A percentile compares a stretch with the other conserved stretches of the same genome.
These are phyloP conservation scores for Apis cerana DNA, from an alignment of 1,140 invertebrate genomes.

Conservation along the genomic window DNA sequence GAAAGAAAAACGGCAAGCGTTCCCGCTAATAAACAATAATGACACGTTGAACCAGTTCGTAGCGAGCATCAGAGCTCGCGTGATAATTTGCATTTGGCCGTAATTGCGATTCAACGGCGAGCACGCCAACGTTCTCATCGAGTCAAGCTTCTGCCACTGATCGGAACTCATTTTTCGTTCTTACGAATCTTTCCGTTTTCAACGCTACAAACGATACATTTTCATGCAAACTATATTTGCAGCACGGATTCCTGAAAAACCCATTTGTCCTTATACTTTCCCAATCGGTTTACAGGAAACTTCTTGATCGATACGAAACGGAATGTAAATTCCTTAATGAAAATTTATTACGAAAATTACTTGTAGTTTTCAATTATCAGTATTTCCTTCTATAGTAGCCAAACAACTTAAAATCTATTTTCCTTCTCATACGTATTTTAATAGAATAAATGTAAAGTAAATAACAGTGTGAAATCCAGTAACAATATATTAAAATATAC, in stretches of 20 bases:
- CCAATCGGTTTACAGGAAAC: not conserved
- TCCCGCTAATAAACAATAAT: conserved; percentile 52
- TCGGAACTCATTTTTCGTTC: conserved; percentile 26
- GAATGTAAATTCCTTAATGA: not conserved
- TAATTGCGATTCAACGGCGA: conserved; percentile 34
- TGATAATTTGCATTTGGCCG: conserved; percentile 40
- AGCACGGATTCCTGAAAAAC: not conserved
- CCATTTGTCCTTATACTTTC: conserved; percentile 4
- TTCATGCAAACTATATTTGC: not conserved
- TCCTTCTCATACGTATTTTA: too few relatives aligned
- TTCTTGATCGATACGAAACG: too few relatives aligned
- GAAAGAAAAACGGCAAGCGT: conserved; percentile 30
- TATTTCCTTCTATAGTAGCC: too few relatives aligned
- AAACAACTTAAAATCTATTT: too few relatives aligned
- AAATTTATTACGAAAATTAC: not conserved
- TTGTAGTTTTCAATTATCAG: not conserved
- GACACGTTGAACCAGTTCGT: conserved; percentile 41
- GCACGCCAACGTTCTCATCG: too few relatives aligned
- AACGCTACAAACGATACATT: conserved; percentile 28
- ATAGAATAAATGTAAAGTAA: too few relatives aligned
- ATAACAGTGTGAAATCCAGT: too few relatives aligned
- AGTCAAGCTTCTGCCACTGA: not conserved
- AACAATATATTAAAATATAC: too few relatives aligned
- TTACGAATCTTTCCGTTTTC: conserved; percentile 2
- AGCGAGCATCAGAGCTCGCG: not conserved